phyloP scores from a whole-genome alignment of 2,888 invertebrate species.

The Halictus ligatus region DNA sequence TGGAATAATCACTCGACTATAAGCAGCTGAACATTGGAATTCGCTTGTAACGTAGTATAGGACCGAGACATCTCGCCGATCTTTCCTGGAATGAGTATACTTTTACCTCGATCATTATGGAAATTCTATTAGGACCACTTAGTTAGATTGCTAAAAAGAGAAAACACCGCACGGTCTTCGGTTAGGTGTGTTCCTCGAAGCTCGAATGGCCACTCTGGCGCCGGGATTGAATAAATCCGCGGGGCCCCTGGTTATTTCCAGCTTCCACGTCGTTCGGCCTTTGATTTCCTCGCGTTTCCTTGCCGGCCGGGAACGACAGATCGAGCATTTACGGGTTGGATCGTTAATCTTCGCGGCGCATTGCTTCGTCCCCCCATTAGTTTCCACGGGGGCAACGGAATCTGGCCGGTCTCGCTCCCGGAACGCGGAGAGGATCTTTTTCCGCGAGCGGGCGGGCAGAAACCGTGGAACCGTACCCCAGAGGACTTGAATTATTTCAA shows the following conservation, averaged over 20 bases:
- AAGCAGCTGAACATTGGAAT: too few relatives aligned
- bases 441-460: constrained; percentile 16
- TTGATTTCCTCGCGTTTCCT: constrained; percentile 25
- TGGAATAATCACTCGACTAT: neutral
- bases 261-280: neutral
- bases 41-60: neutral
- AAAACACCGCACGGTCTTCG: neutral
- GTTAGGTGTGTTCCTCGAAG: neutral
- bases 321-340: constrained; percentile 36
- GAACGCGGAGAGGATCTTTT: constrained; percentile 41
- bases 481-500: constrained; percentile 61
- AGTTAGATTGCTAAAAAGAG: neutral
- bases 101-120: neutral
- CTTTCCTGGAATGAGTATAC: neutral
- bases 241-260: constrained; percentile 15
- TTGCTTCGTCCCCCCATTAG: constrained; percentile 46
- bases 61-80: neutral
- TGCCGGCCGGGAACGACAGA: constrained; percentile 26
- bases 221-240: constrained; percentile 8
- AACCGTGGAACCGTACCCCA: constrained; percentile 7
- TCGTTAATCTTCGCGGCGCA: constrained; percentile 54
- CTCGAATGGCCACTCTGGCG: neutral
- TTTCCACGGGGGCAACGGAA: constrained; percentile 50
- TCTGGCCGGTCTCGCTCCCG: constrained; percentile 22
- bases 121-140: neutral